Conservation (phyloP, 2,113 vertebrate genomes). For the Oplegnathus fasciatus region DNA sequence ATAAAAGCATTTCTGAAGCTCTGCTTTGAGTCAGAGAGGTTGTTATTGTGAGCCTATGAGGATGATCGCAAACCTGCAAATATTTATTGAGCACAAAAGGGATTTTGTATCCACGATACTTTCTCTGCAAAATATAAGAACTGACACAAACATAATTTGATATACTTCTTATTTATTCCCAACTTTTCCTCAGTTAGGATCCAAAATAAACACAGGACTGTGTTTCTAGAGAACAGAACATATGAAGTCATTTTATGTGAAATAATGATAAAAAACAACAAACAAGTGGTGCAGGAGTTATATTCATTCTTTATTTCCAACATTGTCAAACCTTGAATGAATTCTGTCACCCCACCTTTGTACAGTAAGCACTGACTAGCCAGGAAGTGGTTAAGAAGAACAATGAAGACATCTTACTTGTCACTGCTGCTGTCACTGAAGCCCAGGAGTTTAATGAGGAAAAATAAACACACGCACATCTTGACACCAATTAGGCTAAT, state of each 20-base stretch:
- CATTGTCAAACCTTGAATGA: conserved; percentile 8
- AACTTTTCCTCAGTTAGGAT: neutral
- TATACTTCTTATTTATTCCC: neutral
- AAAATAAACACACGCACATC: neutral
- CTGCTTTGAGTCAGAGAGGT: too few relatives aligned
- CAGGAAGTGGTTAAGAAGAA: neutral
- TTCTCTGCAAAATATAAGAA: too few relatives aligned
- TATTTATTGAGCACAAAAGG: too few relatives aligned
- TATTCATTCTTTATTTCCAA: conserved; percentile 39
- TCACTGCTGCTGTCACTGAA: neutral
- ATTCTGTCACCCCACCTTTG: neutral
- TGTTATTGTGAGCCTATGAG: too few relatives aligned
- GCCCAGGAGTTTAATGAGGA: neutral
- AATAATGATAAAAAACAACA: neutral
- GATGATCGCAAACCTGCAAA: too few relatives aligned
- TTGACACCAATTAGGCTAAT: neutral
- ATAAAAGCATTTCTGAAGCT: too few relatives aligned
- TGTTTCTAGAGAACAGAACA: neutral
- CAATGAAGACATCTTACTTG: conserved; percentile 5
- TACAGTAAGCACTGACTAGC: neutral
- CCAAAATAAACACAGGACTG: neutral
- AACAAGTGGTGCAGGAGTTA: neutral
- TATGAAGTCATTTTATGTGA: neutral
- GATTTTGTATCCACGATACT: too few relatives aligned
- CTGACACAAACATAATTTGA: neutral